Percentiles rank a stretch among this genome's conserved stretches.
phyloP scores from a whole-genome alignment of 2,888 invertebrate species.

The Acrobasis repandana region DNA sequence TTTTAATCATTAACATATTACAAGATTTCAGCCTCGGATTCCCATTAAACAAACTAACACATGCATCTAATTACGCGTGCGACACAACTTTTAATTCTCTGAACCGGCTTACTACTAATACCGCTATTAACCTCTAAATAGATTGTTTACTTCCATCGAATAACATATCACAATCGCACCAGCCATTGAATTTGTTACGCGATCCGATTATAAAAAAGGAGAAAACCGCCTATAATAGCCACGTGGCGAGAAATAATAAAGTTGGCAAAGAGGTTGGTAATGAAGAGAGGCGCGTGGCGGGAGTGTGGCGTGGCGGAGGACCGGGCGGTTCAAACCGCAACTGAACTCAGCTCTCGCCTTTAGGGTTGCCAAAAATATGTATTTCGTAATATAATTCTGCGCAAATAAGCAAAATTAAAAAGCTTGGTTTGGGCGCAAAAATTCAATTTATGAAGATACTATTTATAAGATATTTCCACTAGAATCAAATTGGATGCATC shows the following conservation, averaged over 20 bases:
- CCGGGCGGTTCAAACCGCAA: slow-evolving; percentile 44
- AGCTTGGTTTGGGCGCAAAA: too few relatives aligned
- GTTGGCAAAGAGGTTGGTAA: slow-evolving; percentile 66
- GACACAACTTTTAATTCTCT: slow-evolving; percentile 28
- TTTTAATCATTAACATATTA: slow-evolving; percentile 3
- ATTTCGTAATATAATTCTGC: not conserved
- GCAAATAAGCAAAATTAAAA: not conserved
- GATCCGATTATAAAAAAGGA: slow-evolving; percentile 71
- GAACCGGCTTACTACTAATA: slow-evolving; percentile 37
- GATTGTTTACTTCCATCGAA: slow-evolving; percentile 73
- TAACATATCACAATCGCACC: slow-evolving; percentile 65
- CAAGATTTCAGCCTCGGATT: slow-evolving; percentile 4
- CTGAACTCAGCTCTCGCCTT: not conserved
- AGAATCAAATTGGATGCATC: too few relatives aligned
- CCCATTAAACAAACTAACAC: slow-evolving; percentile 18
- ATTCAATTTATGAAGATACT: too few relatives aligned
- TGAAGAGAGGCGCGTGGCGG: slow-evolving; percentile 67
- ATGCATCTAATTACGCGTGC: slow-evolving; percentile 13
- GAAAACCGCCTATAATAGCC: slow-evolving; percentile 67
- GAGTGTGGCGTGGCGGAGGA: slow-evolving; percentile 45
- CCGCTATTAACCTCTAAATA: slow-evolving; percentile 65
- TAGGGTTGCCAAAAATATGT: not conserved
- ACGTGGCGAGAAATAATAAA: slow-evolving; percentile 78
- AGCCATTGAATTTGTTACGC: slow-evolving; percentile 36
- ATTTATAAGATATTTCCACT: too few relatives aligned